Conservation (phyloP, 2,888 invertebrate species). For the Ernsta delagoae region DNA sequence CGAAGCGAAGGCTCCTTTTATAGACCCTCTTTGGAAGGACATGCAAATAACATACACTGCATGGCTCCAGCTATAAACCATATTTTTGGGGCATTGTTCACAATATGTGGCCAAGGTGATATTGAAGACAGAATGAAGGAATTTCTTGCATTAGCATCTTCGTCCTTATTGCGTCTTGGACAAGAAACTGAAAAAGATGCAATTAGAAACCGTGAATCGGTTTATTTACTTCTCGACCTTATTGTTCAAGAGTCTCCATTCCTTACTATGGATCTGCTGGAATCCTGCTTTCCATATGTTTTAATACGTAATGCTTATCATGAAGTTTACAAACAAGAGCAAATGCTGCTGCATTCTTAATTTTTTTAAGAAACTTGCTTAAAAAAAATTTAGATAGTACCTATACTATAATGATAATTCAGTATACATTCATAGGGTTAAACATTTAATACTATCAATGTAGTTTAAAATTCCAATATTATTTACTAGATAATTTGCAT, state of each 20-base stretch:
- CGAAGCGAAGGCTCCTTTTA: slow-evolving; percentile 95
- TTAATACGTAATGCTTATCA: slow-evolving; percentile 99
- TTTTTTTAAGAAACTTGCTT: slow-evolving; percentile 24
- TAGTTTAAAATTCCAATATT: slow-evolving; percentile 39
- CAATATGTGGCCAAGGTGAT: slow-evolving; percentile 97
- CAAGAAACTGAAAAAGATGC: slow-evolving; percentile 98
- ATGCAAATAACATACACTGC: slow-evolving; percentile 99
- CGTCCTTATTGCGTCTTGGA: slow-evolving; percentile 96
- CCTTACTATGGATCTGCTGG: slow-evolving; percentile 98
- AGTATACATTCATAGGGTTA: slow-evolving; percentile 22
- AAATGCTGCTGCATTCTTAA: slow-evolving; percentile 82
- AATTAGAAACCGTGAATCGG: slow-evolving; percentile 97
- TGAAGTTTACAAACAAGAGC: slow-evolving; percentile 96
- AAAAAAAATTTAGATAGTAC: slow-evolving; percentile 38
- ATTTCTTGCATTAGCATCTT: slow-evolving; percentile 96
- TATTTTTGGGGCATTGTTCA: slow-evolving; percentile 98
- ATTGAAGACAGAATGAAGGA: slow-evolving; percentile 99
- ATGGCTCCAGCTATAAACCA: slow-evolving; percentile 98
- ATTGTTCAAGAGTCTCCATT: slow-evolving; percentile 99
- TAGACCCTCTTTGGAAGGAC: slow-evolving; percentile 94
- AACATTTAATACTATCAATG: slow-evolving; percentile 25
- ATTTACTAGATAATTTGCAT: slow-evolving; percentile 26
- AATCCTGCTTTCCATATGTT: slow-evolving; percentile 99
- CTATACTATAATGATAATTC: slow-evolving; percentile 31
- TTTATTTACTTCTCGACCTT: slow-evolving; percentile 97